Percentiles rank a stretch among this genome's conserved stretches.
phyloP scores from a whole-genome alignment of 2,888 invertebrate species.

The Watsonalla cultraria region DNA sequence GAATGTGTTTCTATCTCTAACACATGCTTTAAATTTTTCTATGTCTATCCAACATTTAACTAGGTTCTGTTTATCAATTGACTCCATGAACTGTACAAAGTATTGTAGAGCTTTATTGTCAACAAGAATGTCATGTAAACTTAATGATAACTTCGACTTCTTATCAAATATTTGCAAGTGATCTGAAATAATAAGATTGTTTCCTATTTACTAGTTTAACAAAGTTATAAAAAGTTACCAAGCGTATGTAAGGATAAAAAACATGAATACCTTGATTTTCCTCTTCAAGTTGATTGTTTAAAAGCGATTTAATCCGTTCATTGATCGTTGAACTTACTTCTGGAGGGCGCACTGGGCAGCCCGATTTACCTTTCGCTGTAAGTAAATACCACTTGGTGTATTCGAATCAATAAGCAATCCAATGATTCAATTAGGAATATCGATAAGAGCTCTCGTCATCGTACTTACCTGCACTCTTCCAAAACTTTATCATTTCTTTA shows the following conservation, averaged over 20 bases:
- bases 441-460: slow-evolving; percentile 9
- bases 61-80: slow-evolving; percentile 81
- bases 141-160: slow-evolving; percentile 85
- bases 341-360: slow-evolving; percentile 72
- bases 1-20: slow-evolving; percentile 24
- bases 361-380: slow-evolving; percentile 73
- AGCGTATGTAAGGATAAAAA: slow-evolving; percentile 2
- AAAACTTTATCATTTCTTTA: slow-evolving; percentile 85
- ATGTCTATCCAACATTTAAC: slow-evolving; percentile 89
- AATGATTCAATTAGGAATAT: slow-evolving; percentile 4
- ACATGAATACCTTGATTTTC: slow-evolving; percentile 52
- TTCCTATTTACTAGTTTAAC: neutral
- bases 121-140: slow-evolving; percentile 84
- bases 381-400: slow-evolving; percentile 8
- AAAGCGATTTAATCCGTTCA: slow-evolving; percentile 33
- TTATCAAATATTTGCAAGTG: slow-evolving; percentile 55
- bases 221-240: neutral
- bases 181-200: slow-evolving; percentile 40
- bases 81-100: slow-evolving; percentile 92
- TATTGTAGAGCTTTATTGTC: slow-evolving; percentile 90
- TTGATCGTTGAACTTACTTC: slow-evolving; percentile 37
- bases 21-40: slow-evolving; percentile 79
- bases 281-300: slow-evolving; percentile 43
- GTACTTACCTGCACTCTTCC: slow-evolving; percentile 85
- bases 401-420: neutral